A percentile compares a stretch with the other conserved stretches of the same genome.
Conservation (phyloP, 2,888 invertebrate species). For the Buathra laborator region DNA sequence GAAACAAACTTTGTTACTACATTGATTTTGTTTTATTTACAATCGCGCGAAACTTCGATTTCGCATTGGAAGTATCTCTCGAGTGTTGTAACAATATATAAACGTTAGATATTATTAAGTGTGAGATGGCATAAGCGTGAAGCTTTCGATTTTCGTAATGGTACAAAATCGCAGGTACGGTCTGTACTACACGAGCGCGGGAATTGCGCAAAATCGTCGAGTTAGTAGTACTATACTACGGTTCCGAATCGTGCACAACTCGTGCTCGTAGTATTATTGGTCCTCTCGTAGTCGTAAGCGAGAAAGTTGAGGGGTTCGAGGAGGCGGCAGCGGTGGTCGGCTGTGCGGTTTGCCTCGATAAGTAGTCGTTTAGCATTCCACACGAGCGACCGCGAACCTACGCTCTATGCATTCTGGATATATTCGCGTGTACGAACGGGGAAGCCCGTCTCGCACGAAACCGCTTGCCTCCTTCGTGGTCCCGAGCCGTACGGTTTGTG, state of each 20-base stretch:
- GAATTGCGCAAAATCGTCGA: conserved; percentile 61
- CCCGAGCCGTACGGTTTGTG: background rate
- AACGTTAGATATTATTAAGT: background rate
- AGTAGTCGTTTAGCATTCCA: conserved; percentile 73
- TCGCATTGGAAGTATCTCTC: background rate
- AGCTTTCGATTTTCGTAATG: conserved; percentile 51
- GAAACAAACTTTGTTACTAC: too few relatives aligned
- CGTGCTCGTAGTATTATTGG: conserved; percentile 27
- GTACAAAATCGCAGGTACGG: conserved; percentile 9
- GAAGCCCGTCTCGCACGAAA: background rate
- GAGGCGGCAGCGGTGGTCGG: conserved; percentile 40
- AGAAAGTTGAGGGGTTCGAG: conserved; percentile 69
- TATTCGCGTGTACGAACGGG: conserved; percentile 47
- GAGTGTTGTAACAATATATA: background rate
- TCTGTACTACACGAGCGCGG: background rate
- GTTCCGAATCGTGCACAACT: conserved; percentile 7
- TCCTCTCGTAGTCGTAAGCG: conserved; percentile 64
- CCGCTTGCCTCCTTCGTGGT: conserved; percentile 28
- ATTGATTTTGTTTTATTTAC: too few relatives aligned
- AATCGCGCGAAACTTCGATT: background rate
- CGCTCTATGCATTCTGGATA: conserved; percentile 71
- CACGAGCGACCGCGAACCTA: conserved; percentile 68
- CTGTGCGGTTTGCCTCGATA: conserved; percentile 69
- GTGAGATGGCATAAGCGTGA: background rate
- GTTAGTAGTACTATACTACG: conserved; percentile 48